Evolutionary conservation across 1,140 invertebrate genomes (phyloP), one percentile per base, ranked within the genome.

Genomic region (Papilio polytes): DNA sequence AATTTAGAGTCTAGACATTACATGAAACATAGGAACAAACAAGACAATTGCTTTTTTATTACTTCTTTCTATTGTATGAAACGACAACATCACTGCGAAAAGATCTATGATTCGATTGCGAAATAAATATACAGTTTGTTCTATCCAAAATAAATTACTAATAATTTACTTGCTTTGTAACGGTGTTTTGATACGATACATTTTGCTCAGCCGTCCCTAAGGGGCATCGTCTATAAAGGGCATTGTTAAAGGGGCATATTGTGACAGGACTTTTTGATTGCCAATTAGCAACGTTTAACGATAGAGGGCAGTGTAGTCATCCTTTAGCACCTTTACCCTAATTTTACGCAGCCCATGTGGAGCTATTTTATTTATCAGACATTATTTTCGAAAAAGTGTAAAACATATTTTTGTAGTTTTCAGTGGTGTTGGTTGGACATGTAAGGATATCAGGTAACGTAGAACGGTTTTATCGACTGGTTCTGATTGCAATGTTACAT

Each of bases 401-500:
- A 51, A 51, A 13, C 18, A 18, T 15, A 0, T 51, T 51, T 51
- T 51, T 20, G 9, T 56, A 20, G n/a, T 18, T 56, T 18, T 6
- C 53, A 20, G 53, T 18, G 53, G 53, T n/a, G 18, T 8, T 15
- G 13, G 13, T 18, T 18, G 7, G 6, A 7, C 53, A 56, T 56
- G 7, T 56, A 56, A 56, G 53, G 53, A 56, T 18, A 56, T 56
- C 18, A 56, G 22, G 26, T 18, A 26, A 70, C 22, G 63, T 15
- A 70, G 63, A 70, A 15, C 26, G 26, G 2, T 63, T 31, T 31
- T 31, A 31, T 70, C 26, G 63, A 31, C 13, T 63, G 59, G 31
- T 63, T 63, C 6, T 36, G 31, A 70, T 70, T 70, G 63, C 63
- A 70, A 66, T 31, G 63, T 66, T 31, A 66, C 63, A 26, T 66